phyloP scores from a whole-genome alignment of 2,797 vertebrate species.

The Apodemus agrarius region DNA sequence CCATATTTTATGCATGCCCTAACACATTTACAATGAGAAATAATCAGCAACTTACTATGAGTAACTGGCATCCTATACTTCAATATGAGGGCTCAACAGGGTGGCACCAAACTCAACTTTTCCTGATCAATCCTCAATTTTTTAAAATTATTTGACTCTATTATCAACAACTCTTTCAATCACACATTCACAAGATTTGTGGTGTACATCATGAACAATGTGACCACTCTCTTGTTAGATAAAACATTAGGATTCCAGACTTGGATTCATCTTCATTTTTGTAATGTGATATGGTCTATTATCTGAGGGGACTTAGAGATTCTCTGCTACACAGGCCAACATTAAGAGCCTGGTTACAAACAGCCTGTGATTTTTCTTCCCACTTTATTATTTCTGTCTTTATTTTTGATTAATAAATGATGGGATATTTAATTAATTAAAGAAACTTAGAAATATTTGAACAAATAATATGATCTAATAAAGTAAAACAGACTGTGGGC shows the following conservation, averaged over 20 bases:
- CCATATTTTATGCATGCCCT: neutral
- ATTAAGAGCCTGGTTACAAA: neutral
- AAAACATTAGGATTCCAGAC: neutral
- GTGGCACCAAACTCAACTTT: neutral
- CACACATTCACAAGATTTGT: neutral
- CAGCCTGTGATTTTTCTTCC: neutral
- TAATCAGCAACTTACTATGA: neutral
- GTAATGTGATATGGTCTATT: neutral
- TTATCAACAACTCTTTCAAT: neutral
- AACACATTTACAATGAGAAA: neutral
- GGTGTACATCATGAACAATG: neutral
- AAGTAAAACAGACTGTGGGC: neutral
- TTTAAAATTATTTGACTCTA: neutral
- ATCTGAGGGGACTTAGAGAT: neutral
- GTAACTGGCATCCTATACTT: neutral
- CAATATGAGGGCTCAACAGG: neutral
- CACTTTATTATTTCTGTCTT: neutral
- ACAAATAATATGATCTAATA: neutral
- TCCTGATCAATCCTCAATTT: neutral
- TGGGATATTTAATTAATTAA: neutral
- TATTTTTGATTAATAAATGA: constrained; percentile 33
- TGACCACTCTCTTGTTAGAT: neutral
- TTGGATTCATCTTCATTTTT: neutral
- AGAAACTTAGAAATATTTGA: neutral
- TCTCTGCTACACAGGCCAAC: neutral